phyloP scores from a whole-genome alignment of 2,888 invertebrate species.

The Tenthredo amoena region DNA sequence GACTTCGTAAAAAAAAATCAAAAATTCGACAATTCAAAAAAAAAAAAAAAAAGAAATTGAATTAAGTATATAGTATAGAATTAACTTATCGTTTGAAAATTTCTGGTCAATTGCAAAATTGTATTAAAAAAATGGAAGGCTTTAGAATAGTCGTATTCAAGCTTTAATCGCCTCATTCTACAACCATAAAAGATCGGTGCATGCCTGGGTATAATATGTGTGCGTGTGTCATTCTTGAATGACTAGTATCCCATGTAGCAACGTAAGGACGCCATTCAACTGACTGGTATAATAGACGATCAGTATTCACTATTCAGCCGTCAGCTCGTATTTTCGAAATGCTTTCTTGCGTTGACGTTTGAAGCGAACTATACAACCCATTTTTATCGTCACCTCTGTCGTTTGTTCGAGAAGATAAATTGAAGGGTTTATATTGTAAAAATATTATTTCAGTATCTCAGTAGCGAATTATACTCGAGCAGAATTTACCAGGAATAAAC shows the following conservation, averaged over 20 bases:
- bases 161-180: background rate
- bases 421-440: background rate
- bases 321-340: background rate
- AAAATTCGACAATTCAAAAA: background rate
- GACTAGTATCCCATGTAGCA: background rate
- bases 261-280: constrained; percentile 2
- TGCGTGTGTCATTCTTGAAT: background rate
- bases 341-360: background rate
- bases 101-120: background rate
- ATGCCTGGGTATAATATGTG: background rate
- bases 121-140: background rate
- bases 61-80: background rate
- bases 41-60: background rate
- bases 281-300: constrained; percentile 7
- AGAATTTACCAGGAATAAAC: background rate
- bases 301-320: constrained; percentile 26
- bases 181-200: background rate
- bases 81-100: background rate
- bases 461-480: background rate
- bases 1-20: background rate
- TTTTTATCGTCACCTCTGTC: background rate
- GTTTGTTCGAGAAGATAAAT: background rate
- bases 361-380: background rate
- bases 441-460: background rate
- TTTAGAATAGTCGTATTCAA: background rate